Evolutionary conservation across 2,113 vertebrate species (phyloP), one percentile per base, ranked within the genome.

Genomic region (Muscicapa adusta): DNA sequence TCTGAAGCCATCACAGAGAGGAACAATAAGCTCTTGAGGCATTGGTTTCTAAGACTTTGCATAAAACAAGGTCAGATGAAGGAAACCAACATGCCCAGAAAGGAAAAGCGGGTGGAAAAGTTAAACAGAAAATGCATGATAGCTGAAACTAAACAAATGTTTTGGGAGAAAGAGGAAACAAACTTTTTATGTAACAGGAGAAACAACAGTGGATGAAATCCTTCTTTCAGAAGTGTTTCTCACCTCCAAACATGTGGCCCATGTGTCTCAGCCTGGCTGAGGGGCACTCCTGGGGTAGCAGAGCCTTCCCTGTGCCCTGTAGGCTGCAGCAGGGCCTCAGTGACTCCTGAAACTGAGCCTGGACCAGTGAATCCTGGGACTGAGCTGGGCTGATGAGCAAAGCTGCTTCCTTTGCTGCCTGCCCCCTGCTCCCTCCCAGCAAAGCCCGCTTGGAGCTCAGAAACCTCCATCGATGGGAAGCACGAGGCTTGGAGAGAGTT

Each of bases 221-320:
- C 23, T 50, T 57, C 28, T 76, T 57, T 51, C 40, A 54, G 14
- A 25, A 53, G 28, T 11, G 18, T 74, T 82, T 45, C 13, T n/a
- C 50, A 81, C 18, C 28, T 43, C 53, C 60, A 54, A 13, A 18
- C 31, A 18, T 1, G 0, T 0, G 0, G 13, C 5, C 43, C 0
- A 0, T 18, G 5, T 17, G 67, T 40, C 51, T 56, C 4, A 1
- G 34, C 3, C 58, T 72, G 70, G 62, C 54, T 61, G 8, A 4
- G 2, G 31, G 33, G 18, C 66, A 43, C 6, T 9, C 20, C 38
- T 63, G 56, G 42, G 47, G 23, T 66, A 76, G 40, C n/a, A 68
- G 36, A n/a, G 13, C 10, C 17, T 62, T 36, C 9, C 25, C 47
- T 24, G 23, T 23, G 47, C 34, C 24, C 60, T 33, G 33, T 3